These are phyloP conservation scores for Holotrichia oblita DNA, from an alignment of 1,140 invertebrate species.

Conservation along the genomic window DNA sequence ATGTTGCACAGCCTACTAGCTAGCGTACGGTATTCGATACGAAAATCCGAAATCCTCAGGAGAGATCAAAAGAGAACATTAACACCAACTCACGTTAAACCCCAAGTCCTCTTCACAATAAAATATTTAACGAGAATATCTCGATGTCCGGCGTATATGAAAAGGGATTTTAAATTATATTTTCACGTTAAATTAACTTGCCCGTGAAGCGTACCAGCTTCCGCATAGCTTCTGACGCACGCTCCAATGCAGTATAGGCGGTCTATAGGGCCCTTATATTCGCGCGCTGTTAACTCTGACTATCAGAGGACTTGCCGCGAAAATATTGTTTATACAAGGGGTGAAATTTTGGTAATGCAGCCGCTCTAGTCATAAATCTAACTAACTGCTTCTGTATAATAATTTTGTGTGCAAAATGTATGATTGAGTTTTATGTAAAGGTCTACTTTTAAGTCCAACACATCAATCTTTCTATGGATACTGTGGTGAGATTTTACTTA, in stretches of 20 bases:
- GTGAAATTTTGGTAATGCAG: too few relatives aligned
- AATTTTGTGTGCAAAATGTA: too few relatives aligned
- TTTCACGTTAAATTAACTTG: not conserved
- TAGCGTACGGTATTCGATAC: not conserved
- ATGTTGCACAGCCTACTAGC: not conserved
- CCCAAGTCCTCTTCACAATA: not conserved
- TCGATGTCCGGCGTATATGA: not conserved
- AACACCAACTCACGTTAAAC: not conserved
- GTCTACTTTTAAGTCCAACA: too few relatives aligned
- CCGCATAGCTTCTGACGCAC: not conserved
- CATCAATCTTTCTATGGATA: too few relatives aligned
- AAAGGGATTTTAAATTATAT: not conserved
- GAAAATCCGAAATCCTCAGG: constrained; percentile 11
- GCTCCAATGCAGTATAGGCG: not conserved
- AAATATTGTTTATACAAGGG: not conserved
- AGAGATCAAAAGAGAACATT: not conserved
- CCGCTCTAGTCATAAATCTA: too few relatives aligned
- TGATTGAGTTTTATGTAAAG: too few relatives aligned
- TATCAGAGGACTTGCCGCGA: not conserved
- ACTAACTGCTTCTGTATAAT: too few relatives aligned
- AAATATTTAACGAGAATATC: constrained; percentile 2
- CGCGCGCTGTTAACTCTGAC: not conserved
- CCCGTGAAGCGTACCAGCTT: not conserved
- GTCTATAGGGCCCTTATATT: not conserved
- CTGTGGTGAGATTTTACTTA: too few relatives aligned